Conservation (phyloP, 1,140 invertebrate species). For the Drosophila simulans region DNA sequence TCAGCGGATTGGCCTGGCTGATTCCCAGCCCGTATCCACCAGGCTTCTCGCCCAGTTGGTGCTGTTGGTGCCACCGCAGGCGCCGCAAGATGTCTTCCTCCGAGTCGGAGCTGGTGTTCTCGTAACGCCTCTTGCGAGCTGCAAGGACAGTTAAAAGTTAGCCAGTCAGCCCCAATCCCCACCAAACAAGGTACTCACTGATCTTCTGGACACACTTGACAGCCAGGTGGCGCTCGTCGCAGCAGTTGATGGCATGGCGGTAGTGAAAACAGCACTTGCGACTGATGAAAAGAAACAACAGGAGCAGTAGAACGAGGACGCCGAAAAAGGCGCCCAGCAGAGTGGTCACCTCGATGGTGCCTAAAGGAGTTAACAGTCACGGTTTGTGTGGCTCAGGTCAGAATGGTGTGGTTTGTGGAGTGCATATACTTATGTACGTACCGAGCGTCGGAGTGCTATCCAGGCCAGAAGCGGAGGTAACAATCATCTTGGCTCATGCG, state of each 20-base stretch:
- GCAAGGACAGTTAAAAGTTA: neutral
- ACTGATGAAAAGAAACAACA: constrained; percentile 92
- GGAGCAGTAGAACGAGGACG: constrained; percentile 90
- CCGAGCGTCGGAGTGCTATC: constrained; percentile 79
- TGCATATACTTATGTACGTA: constrained; percentile 76
- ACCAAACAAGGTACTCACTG: constrained; percentile 70
- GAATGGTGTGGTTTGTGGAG: constrained; percentile 4
- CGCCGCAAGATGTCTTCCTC: constrained; percentile 90
- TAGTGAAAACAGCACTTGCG: constrained; percentile 91
- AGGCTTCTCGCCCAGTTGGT: constrained; percentile 58
- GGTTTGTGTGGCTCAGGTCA: neutral
- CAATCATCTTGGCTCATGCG: constrained; percentile 82
- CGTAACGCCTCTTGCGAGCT: constrained; percentile 81
- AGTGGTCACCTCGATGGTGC: constrained; percentile 91
- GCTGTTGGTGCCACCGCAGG: constrained; percentile 85
- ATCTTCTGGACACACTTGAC: constrained; percentile 85
- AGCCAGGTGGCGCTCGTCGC: constrained; percentile 86
- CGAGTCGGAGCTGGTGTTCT: constrained; percentile 90
- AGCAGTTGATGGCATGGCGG: constrained; percentile 87
- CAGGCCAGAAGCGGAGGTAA: constrained; percentile 80
- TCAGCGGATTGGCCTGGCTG: constrained; percentile 67
- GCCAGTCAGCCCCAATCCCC: neutral
- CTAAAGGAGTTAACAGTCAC: constrained; percentile 84
- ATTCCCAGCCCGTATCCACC: constrained; percentile 73
- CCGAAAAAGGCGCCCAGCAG: constrained; percentile 91